These are phyloP conservation scores for Poeciliopsis paucimaculata DNA, from an alignment of 2,797 vertebrate genomes.

Conservation along the genomic window DNA sequence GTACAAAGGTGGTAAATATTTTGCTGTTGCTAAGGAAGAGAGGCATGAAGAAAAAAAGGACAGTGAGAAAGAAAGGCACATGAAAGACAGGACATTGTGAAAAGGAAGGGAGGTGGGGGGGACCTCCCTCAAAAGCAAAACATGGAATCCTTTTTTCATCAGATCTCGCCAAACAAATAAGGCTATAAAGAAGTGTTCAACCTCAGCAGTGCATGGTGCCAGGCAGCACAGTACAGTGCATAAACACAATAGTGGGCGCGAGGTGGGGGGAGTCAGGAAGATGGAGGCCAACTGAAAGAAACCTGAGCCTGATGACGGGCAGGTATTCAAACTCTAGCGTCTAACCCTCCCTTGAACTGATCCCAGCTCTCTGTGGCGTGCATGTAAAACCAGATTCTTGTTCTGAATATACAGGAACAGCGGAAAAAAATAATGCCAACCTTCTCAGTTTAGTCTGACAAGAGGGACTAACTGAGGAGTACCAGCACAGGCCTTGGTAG, in stretches of 20 bases:
- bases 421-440: conserved; percentile 47
- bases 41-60: conserved; percentile 49
- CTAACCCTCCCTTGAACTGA: conserved; percentile 50
- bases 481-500: conserved; percentile 13
- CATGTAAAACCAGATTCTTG: conserved; percentile 65
- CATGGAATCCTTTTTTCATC: conserved; percentile 38
- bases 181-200: conserved; percentile 67
- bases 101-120: neutral
- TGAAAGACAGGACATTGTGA: conserved; percentile 27
- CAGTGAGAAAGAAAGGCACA: conserved; percentile 16
- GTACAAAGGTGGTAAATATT: conserved; percentile 60
- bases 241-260: conserved; percentile 54
- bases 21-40: conserved; percentile 61
- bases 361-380: conserved; percentile 58
- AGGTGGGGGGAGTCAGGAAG: conserved; percentile 16
- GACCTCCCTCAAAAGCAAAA: conserved; percentile 25
- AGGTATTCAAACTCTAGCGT: conserved; percentile 51
- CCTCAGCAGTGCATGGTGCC: conserved; percentile 60
- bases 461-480: conserved; percentile 49
- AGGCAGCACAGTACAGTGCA: conserved; percentile 49
- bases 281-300: conserved; percentile 38
- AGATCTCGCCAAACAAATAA: conserved; percentile 59
- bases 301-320: conserved; percentile 53
- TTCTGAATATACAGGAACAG: conserved; percentile 41
- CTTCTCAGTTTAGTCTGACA: conserved; percentile 40